Percentiles rank a stretch among this genome's conserved stretches.
These are phyloP conservation scores for Fabriciana adippe DNA, from an alignment of 2,888 invertebrate genomes.

Conservation along the genomic window DNA sequence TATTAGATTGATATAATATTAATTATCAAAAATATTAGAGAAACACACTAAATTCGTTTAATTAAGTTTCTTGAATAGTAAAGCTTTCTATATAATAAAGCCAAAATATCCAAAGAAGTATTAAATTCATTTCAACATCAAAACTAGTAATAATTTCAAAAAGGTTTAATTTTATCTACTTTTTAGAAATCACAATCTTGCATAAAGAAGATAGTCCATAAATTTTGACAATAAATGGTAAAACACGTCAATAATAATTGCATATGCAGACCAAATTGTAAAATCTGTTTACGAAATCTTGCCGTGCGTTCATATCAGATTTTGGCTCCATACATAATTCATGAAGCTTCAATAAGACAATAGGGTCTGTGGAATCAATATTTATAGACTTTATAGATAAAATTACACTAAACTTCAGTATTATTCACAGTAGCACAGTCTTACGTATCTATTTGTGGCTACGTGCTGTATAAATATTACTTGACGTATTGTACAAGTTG, in stretches of 20 bases:
- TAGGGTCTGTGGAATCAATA: constrained; percentile 63
- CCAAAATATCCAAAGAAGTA: too few species aligned
- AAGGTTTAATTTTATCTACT: too few species aligned
- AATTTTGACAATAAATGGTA: constrained; percentile 48
- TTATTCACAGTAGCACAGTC: constrained; percentile 16
- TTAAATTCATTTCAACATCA: too few species aligned
- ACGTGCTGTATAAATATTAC: not conserved
- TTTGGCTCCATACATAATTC: constrained; percentile 69
- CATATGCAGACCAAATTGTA: constrained; percentile 55
- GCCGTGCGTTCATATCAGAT: constrained; percentile 68
- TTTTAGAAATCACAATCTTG: not conserved
- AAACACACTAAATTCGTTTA: too few species aligned
- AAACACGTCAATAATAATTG: constrained; percentile 54
- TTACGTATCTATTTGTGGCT: constrained; percentile 1
- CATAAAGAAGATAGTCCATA: constrained; percentile 20
- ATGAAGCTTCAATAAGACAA: constrained; percentile 67
- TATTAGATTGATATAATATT: too few species aligned
- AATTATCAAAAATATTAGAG: too few species aligned
- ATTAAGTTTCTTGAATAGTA: too few species aligned
- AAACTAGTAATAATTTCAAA: too few species aligned
- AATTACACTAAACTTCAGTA: constrained; percentile 36
- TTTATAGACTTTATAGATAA: constrained; percentile 58
- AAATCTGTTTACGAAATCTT: constrained; percentile 71
- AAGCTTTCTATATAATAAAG: too few species aligned
- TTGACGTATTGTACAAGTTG: not conserved